Evolutionary conservation across 2,888 invertebrate species (phyloP).

Genomic region (Entomobrya multifasciata): DNA sequence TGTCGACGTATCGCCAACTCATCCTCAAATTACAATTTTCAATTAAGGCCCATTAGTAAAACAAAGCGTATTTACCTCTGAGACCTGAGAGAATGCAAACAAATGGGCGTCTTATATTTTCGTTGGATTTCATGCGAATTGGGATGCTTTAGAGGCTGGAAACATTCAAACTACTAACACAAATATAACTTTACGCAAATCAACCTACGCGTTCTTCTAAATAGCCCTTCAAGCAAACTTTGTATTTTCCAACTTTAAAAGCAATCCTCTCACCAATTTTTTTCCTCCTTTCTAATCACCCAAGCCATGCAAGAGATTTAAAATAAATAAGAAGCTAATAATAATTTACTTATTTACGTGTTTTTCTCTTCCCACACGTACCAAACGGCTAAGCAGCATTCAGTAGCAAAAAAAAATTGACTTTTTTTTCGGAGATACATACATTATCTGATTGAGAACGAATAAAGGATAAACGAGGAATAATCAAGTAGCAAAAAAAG

Average conservation of each 20-base stretch:
- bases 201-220: too few species aligned
- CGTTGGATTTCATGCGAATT: neutral
- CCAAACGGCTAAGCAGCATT: neutral
- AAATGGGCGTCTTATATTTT: conserved; percentile 21
- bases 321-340: conserved; percentile 26
- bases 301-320: neutral
- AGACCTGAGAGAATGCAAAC: conserved; percentile 23
- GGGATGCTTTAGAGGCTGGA: neutral
- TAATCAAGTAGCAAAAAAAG: too few species aligned
- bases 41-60: conserved; percentile 57
- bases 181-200: too few species aligned
- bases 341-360: conserved; percentile 37
- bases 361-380: neutral
- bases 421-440: conserved; percentile 24
- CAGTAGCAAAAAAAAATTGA: conserved; percentile 26
- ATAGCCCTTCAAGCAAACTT: too few species aligned
- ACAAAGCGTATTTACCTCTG: conserved; percentile 35
- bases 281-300: neutral
- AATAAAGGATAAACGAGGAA: too few species aligned
- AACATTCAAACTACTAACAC: neutral
- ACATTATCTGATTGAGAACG: conserved; percentile 40
- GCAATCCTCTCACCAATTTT: neutral
- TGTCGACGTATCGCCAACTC: conserved; percentile 37
- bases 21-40: conserved; percentile 56
- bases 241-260: too few species aligned